phyloP scores from a whole-genome alignment of 2,888 invertebrate genomes.

The Mellilla xanthometata region DNA sequence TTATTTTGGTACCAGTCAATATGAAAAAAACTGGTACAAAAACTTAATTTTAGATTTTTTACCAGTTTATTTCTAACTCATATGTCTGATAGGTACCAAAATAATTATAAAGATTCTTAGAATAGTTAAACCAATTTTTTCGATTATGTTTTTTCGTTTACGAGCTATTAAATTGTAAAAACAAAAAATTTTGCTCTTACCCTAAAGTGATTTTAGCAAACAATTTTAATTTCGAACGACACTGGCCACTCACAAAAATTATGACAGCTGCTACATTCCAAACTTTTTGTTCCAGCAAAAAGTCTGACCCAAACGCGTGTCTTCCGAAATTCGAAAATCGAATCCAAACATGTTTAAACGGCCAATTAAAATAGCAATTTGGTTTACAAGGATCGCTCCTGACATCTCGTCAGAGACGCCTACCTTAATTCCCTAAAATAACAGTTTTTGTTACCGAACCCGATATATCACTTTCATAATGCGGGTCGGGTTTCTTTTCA shows the following conservation, averaged over 20 bases:
- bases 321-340: constrained; percentile 43
- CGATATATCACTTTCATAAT: constrained; percentile 30
- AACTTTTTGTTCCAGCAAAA: constrained; percentile 22
- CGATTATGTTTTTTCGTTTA: too few species aligned
- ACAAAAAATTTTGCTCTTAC: too few species aligned
- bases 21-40: too few species aligned
- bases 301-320: constrained; percentile 41
- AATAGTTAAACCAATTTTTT: too few species aligned
- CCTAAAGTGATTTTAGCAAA: too few species aligned
- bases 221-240: constrained; percentile 21
- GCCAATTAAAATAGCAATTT: constrained; percentile 67
- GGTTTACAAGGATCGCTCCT: constrained; percentile 46
- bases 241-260: constrained; percentile 32
- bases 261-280: constrained; percentile 31
- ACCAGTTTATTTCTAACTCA: too few species aligned
- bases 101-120: too few species aligned
- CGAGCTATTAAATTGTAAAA: too few species aligned
- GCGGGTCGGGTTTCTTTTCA: constrained; percentile 24
- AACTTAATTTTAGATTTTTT: too few species aligned
- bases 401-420: constrained; percentile 53
- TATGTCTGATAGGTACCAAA: too few species aligned
- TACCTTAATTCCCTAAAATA: constrained; percentile 57
- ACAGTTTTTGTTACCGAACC: constrained; percentile 48
- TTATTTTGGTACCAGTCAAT: too few species aligned
- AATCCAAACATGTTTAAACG: constrained; percentile 62